phyloP scores from a whole-genome alignment of 2,113 vertebrate species.

The Crotophaga sulcirostris region DNA sequence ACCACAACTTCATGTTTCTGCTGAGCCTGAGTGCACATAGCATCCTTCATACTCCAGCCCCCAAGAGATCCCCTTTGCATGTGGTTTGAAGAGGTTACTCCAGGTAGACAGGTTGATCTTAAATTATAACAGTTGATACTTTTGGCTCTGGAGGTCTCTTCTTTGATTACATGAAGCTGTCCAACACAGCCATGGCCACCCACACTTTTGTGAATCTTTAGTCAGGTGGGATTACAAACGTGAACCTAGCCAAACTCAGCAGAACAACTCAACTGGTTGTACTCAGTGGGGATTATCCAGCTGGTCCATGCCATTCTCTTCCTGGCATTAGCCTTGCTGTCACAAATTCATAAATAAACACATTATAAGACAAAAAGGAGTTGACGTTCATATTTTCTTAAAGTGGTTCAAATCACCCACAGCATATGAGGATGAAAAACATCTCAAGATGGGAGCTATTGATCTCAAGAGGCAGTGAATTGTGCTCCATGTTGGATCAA shows the following conservation, averaged over 20 bases:
- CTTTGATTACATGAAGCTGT: background rate
- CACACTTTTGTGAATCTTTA: background rate
- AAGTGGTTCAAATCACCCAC: slow-evolving; percentile 37
- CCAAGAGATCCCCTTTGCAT: background rate
- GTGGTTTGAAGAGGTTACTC: rapidly evolving
- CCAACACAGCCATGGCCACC: background rate
- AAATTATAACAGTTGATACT: background rate
- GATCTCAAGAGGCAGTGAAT: slow-evolving; percentile 54
- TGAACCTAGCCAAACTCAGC: background rate
- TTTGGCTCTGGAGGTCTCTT: background rate
- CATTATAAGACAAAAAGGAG: background rate
- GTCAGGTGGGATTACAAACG: background rate
- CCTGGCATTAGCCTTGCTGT: slow-evolving; percentile 2
- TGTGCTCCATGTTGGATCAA: slow-evolving; percentile 59
- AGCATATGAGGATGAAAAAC: background rate
- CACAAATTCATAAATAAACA: slow-evolving; percentile 57
- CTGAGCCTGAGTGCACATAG: background rate
- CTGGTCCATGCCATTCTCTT: slow-evolving; percentile 34
- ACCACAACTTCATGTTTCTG: background rate
- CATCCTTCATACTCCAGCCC: rapidly evolving
- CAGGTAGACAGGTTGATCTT: background rate
- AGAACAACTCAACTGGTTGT: background rate
- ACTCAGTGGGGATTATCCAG: background rate
- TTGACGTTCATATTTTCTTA: background rate
- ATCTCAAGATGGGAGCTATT: slow-evolving; percentile 13